These are phyloP conservation scores for Sceloporus tristichus DNA, from an alignment of 2,113 vertebrate genomes.

Conservation along the genomic window DNA sequence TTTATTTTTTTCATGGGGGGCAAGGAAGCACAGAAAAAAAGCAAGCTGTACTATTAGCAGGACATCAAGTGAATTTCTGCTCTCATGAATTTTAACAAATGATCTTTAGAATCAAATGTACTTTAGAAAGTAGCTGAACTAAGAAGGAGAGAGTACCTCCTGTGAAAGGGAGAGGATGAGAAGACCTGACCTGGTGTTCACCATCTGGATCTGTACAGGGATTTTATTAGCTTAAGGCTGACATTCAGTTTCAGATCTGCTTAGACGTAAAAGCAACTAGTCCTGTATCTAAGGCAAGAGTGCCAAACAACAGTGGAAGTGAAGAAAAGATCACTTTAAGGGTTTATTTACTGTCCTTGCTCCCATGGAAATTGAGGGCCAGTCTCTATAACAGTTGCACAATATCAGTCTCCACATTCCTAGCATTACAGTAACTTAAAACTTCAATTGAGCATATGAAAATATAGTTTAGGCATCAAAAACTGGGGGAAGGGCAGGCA, in stretches of 20 bases:
- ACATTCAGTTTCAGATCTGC: constrained; percentile 7
- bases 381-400: no score
- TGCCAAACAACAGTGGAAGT: background rate
- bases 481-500: no score
- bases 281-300: background rate
- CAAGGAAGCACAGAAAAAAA: background rate
- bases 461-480: no score
- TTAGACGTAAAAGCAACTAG: background rate
- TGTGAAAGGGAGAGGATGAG: constrained; percentile 24
- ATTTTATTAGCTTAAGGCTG: constrained; percentile 8
- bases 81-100: constrained; percentile 15
- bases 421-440: no score
- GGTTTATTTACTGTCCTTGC: background rate
- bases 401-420: no score
- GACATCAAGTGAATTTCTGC: background rate
- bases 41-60: background rate
- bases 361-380: no score
- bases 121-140: constrained; percentile 29
- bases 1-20: background rate
- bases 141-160: constrained; percentile 28
- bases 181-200: constrained; percentile 4
- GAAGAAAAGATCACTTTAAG: background rate
- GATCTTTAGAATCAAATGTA: background rate
- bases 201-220: constrained; percentile 13
- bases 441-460: no score